Evolutionary conservation across 2,888 invertebrate genomes (phyloP), one percentile per base, ranked within the genome.

Genomic region (Drosophila vallismaia): DNA sequence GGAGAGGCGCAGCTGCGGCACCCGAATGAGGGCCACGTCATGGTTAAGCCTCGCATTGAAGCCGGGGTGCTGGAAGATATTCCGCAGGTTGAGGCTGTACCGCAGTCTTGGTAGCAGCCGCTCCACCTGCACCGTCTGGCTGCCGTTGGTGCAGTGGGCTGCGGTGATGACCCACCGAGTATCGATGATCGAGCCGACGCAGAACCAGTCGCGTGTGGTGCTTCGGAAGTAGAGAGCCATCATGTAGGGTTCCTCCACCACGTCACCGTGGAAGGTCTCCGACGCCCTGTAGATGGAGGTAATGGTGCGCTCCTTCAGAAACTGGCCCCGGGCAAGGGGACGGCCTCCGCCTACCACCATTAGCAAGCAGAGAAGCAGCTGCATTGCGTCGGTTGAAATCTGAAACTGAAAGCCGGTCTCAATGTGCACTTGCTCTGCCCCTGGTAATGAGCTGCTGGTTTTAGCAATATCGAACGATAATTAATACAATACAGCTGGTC

Each of bases 121-220:
- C n/a, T 40, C 40, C 14, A 40, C 7, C 40, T 40, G 6, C 3
- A 40, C 40, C 7, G 40, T 40, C 40, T 7, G 12, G n/a, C 40
- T 40, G 14, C 14, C 40, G 40, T 40, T 40, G 40, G 40, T 40
- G 14, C 40, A 40, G 40, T 40, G 40, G n/a, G 40, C 40, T n/a
- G 14, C 40, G 0, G 14, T 40, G 7, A 40, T 40, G 1, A 40
- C 3, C 40, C 40, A 40, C 7, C 8, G 40, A 1, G 40, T 3
- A 26, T 45, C 14, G 14, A 45, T 45, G 45, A 45, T 45, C 24
- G 45, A 24, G 9, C 45, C 45, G 45, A 26, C 45, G 45, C 45
- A 45, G 45, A 45, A 45, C 45, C 19, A 24, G 9, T 10, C 24
- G 10, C 10, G 19, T 24, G 40, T 40, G 40, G 12, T 7, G 3